Percentiles rank a stretch among this genome's conserved stretches.
These are phyloP conservation scores for Zophobas morio DNA, from an alignment of 1,140 invertebrate species.

Conservation along the genomic window DNA sequence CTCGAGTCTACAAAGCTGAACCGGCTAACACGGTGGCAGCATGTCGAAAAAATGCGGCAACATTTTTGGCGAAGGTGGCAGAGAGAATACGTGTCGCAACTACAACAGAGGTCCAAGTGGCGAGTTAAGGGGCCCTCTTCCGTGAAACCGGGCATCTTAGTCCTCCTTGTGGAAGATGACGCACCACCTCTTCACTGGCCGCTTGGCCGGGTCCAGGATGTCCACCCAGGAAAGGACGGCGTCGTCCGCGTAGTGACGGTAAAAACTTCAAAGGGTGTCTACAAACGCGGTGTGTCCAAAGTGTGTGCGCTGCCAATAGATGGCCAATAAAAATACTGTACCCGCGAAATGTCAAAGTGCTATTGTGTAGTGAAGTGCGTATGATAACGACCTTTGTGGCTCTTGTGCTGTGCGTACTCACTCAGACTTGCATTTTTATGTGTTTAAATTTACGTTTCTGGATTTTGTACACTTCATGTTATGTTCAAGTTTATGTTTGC, in stretches of 20 bases:
- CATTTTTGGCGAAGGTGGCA: slow-evolving; percentile 63
- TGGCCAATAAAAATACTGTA: no score
- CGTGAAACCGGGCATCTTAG: slow-evolving; percentile 56
- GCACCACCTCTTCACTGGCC: slow-evolving; percentile 60
- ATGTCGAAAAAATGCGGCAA: slow-evolving; percentile 49
- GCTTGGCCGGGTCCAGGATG: slow-evolving; percentile 55
- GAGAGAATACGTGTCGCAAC: slow-evolving; percentile 61
- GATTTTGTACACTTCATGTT: no score
- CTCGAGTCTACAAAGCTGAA: slow-evolving; percentile 47
- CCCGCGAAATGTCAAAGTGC: no score
- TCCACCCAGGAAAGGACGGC: slow-evolving; percentile 59
- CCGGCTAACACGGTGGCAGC: slow-evolving; percentile 57
- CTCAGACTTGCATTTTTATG: no score
- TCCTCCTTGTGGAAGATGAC: slow-evolving; percentile 57
- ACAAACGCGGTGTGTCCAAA: no score
- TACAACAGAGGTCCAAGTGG: slow-evolving; percentile 47
- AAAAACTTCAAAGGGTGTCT: no score
- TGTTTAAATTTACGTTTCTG: no score
- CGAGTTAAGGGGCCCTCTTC: not conserved
- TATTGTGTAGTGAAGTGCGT: no score
- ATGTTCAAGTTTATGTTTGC: no score
- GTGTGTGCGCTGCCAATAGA: no score
- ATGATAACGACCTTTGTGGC: no score
- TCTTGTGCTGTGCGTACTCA: no score
- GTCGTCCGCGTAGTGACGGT: slow-evolving; percentile 13